Evolutionary conservation across 2,113 vertebrate genomes (phyloP).

Genomic region (Sebastes fasciatus): DNA sequence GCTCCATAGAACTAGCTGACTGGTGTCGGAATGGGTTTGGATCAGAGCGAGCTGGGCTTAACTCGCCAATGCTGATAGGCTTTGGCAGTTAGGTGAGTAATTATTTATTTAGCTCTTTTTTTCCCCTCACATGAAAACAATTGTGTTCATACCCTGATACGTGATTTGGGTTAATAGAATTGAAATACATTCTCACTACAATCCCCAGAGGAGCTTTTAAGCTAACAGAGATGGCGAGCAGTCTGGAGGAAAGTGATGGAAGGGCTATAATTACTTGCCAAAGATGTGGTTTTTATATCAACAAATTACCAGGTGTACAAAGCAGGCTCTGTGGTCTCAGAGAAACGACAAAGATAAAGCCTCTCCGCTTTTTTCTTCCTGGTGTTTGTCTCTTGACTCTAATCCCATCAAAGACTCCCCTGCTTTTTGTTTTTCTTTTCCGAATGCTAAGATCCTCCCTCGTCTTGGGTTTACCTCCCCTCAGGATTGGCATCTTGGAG

Average conservation of each 20-base stretch:
- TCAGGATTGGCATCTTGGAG: constrained; percentile 65
- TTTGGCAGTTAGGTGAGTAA: constrained; percentile 54
- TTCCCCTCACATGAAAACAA: constrained; percentile 30
- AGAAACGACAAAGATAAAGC: constrained; percentile 66
- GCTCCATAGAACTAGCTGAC: constrained; percentile 26
- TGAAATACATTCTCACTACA: constrained; percentile 64
- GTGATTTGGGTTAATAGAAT: constrained; percentile 72
- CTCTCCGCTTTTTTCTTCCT: constrained; percentile 41
- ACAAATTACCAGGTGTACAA: constrained; percentile 74
- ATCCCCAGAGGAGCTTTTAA: constrained; percentile 66
- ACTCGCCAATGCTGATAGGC: constrained; percentile 30
- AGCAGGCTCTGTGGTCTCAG: constrained; percentile 58
- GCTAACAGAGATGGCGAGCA: constrained; percentile 51
- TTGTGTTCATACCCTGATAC: constrained; percentile 44
- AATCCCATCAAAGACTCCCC: constrained; percentile 78
- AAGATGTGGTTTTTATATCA: constrained; percentile 71
- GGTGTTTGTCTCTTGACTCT: constrained; percentile 71
- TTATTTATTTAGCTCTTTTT: constrained; percentile 54
- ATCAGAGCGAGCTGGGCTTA: constrained; percentile 34
- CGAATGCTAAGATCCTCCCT: constrained; percentile 55
- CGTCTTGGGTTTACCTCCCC: constrained; percentile 49
- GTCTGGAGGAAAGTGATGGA: constrained; percentile 50
- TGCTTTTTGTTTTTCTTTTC: constrained; percentile 66
- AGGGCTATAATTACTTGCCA: constrained; percentile 71
- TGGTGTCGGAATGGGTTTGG: constrained; percentile 34